phyloP scores from a whole-genome alignment of 2,797 vertebrate species.

The Psittacula derbiana region DNA sequence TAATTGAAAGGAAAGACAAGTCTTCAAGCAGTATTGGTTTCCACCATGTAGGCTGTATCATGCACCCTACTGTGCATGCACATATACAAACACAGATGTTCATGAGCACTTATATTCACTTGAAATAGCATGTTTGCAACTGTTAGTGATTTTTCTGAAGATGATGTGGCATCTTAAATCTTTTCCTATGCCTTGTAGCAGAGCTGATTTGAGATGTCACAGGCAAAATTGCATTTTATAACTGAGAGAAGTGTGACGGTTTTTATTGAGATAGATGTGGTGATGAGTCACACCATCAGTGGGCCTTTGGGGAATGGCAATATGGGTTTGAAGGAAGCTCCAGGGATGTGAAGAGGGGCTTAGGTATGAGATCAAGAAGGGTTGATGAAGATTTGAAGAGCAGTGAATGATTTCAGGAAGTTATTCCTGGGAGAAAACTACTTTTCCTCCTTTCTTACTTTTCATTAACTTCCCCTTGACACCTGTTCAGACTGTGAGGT shows the following conservation, averaged over 20 bases:
- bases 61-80: neutral
- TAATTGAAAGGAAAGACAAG: conserved; percentile 25
- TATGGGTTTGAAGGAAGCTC: neutral
- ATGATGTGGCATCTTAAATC: conserved; percentile 27
- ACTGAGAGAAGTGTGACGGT: neutral
- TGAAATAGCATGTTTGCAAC: neutral
- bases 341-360: neutral
- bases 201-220: neutral
- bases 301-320: neutral
- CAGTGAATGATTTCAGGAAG: neutral
- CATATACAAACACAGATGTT: conserved; percentile 46
- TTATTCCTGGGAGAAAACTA: neutral
- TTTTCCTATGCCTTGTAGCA: neutral
- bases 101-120: neutral
- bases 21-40: neutral
- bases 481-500: neutral
- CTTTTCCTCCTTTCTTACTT: neutral
- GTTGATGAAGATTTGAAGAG: neutral
- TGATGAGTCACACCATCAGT: neutral
- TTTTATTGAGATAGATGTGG: conserved; percentile 32
- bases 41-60: neutral
- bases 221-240: neutral
- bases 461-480: neutral
- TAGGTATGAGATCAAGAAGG: neutral
- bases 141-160: conserved; percentile 3